A percentile compares a stretch with the other conserved stretches of the same genome.
Evolutionary conservation across 64 coral and sea anemone species (phyloP).

Genomic region (Stichodactyla mertensii): DNA sequence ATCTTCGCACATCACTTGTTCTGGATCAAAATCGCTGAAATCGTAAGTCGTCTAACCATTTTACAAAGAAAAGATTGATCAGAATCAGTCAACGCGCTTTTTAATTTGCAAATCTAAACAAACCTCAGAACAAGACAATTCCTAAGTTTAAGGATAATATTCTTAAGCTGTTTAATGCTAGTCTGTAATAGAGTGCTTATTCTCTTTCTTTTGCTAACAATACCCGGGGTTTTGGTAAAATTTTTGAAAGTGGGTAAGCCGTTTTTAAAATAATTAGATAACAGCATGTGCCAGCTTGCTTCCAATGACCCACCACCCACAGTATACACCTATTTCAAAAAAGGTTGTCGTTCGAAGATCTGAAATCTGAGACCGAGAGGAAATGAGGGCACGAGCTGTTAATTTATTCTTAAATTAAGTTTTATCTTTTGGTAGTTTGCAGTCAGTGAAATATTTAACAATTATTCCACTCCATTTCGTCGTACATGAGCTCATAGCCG

Average conservation of each 20-base stretch:
- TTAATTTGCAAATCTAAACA: no score
- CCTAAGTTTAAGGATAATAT: not conserved
- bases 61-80: not conserved
- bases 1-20: slow-evolving; percentile 54
- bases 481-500: no score
- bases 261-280: not conserved
- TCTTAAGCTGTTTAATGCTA: not conserved
- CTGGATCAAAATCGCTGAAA: slow-evolving; percentile 76
- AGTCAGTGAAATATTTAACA: no score
- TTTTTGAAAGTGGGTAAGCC: not conserved
- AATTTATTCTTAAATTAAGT: no score
- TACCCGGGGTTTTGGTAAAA: not conserved
- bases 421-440: no score
- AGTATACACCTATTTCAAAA: not conserved
- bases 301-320: not conserved
- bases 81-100: not conserved
- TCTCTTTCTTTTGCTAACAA: not conserved
- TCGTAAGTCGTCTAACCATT: slow-evolving; percentile 40
- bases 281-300: not conserved
- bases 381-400: no score
- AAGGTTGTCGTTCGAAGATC: not conserved
- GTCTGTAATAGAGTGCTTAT: not conserved
- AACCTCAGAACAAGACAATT: not conserved
- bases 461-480: no score
- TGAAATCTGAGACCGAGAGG: no score